Conservation (phyloP, 2,797 vertebrate genomes). For the Leptatherina wallacei region DNA sequence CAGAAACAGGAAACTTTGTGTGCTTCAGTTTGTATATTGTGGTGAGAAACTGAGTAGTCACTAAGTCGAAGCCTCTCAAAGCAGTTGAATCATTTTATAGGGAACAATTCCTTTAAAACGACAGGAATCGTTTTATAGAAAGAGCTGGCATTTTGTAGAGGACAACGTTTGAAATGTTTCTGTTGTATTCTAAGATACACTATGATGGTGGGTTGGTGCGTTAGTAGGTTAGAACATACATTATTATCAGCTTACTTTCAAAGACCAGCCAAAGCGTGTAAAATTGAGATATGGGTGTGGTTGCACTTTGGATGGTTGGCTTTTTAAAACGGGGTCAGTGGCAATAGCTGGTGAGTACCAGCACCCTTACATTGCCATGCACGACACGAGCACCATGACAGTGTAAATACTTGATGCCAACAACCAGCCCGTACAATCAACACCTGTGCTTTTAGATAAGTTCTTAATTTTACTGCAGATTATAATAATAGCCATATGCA, state of each 20-base stretch:
- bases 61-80: constrained; percentile 66
- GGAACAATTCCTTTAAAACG: constrained; percentile 26
- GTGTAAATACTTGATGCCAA: constrained; percentile 76
- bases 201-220: constrained; percentile 61
- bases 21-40: constrained; percentile 72
- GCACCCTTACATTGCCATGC: constrained; percentile 69
- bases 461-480: constrained; percentile 79
- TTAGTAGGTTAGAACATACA: constrained; percentile 72
- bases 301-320: constrained; percentile 69
- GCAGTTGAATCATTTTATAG: constrained; percentile 47
- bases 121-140: constrained; percentile 14
- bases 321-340: constrained; percentile 68
- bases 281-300: constrained; percentile 66
- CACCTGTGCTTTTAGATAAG: constrained; percentile 78
- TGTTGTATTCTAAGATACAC: constrained; percentile 61
- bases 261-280: constrained; percentile 80
- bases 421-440: constrained; percentile 80
- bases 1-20: constrained; percentile 64
- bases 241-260: constrained; percentile 69
- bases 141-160: constrained; percentile 57
- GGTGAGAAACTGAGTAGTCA: constrained; percentile 68
- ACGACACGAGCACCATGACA: constrained; percentile 70
- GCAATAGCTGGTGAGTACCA: constrained; percentile 71
- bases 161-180: constrained; percentile 63
- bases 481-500: constrained; percentile 83